Percentiles rank a stretch among this genome's conserved stretches.
Conservation (phyloP, 1,140 invertebrate genomes). For the Episyrphus balteatus region DNA sequence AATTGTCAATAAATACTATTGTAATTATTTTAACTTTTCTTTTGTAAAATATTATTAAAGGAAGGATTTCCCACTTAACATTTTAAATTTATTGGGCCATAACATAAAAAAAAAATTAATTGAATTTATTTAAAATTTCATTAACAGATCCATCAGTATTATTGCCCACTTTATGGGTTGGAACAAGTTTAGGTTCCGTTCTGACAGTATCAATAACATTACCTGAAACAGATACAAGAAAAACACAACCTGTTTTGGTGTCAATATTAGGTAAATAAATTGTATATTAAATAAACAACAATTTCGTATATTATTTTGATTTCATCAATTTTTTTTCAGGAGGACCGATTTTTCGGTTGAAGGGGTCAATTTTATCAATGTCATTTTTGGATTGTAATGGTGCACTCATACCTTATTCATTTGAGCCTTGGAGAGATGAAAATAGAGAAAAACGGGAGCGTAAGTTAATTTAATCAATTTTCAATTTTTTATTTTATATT, state of each 20-base stretch:
- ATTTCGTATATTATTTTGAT: not conserved
- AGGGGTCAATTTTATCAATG: slow-evolving; percentile 85
- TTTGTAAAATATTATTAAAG: too few relatives aligned
- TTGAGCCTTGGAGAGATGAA: slow-evolving; percentile 80
- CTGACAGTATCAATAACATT: slow-evolving; percentile 81
- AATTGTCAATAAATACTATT: too few relatives aligned
- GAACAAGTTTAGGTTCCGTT: slow-evolving; percentile 89
- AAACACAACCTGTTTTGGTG: slow-evolving; percentile 79
- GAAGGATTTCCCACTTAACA: too few relatives aligned
- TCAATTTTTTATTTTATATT: too few relatives aligned
- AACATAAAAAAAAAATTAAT: slow-evolving; percentile 3
- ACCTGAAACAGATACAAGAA: slow-evolving; percentile 67
- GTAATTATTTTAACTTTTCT: too few relatives aligned
- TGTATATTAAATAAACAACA: not conserved
- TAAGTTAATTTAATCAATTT: slow-evolving; percentile 40
- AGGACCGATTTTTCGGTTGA: slow-evolving; percentile 84
- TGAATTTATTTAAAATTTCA: not conserved
- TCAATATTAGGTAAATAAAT: slow-evolving; percentile 68
- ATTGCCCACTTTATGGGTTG: slow-evolving; percentile 84
- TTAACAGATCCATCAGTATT: slow-evolving; percentile 27
- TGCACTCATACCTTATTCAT: slow-evolving; percentile 70
- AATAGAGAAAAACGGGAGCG: slow-evolving; percentile 55
- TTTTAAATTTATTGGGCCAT: too few relatives aligned
- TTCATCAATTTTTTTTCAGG: slow-evolving; percentile 43
- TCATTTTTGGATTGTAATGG: slow-evolving; percentile 92